phyloP scores from a whole-genome alignment of 2,888 invertebrate genomes.

The Heliothis peltigera region DNA sequence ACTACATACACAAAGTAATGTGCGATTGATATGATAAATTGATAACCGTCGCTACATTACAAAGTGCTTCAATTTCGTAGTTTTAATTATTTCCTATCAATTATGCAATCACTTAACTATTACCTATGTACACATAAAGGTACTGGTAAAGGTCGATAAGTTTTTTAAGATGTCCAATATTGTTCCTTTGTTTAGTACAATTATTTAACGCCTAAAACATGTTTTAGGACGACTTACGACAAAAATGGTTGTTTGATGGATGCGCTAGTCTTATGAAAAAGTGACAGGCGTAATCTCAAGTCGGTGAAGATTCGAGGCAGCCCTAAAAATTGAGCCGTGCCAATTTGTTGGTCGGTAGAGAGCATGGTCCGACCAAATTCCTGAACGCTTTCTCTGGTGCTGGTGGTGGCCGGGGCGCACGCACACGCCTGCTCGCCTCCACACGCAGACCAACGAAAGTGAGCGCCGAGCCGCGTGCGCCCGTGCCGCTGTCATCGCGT shows the following conservation, averaged over 20 bases:
- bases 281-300: conserved; percentile 6
- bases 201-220: too few species aligned
- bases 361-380: conserved; percentile 84
- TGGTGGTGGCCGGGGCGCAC: conserved; percentile 65
- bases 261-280: too few species aligned
- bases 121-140: conserved; percentile 8
- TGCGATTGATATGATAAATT: conserved; percentile 77
- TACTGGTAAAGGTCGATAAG: too few species aligned
- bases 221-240: too few species aligned
- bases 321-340: conserved; percentile 62
- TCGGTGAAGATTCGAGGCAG: conserved; percentile 37
- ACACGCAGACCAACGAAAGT: conserved; percentile 85
- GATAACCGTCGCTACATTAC: conserved; percentile 61
- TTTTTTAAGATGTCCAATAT: too few species aligned
- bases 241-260: too few species aligned
- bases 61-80: conserved; percentile 27
- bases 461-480: conserved; percentile 78
- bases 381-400: conserved; percentile 87
- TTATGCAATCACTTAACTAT: conserved; percentile 17
- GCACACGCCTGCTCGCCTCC: conserved; percentile 56
- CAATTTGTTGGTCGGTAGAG: conserved; percentile 68
- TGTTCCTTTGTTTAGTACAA: too few species aligned
- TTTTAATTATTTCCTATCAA: conserved; percentile 7
- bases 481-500: conserved; percentile 82
- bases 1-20: conserved; percentile 73